These are phyloP conservation scores for Paedocypris micromegethes DNA, from an alignment of 2,797 vertebrate species.

Conservation along the genomic window DNA sequence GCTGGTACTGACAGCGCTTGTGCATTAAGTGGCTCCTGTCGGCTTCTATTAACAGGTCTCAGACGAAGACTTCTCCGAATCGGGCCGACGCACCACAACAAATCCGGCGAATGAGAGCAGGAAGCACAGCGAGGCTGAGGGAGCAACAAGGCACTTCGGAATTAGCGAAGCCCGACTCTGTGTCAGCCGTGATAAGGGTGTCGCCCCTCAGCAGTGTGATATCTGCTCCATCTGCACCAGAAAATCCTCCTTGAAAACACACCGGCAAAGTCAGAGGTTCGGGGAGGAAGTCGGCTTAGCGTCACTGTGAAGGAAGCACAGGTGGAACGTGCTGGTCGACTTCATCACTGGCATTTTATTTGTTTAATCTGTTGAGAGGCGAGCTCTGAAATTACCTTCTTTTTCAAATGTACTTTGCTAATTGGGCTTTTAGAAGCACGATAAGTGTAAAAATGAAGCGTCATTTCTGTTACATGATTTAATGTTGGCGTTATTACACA, in stretches of 20 bases:
- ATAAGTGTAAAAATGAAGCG: no score
- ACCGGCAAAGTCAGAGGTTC: constrained; percentile 48
- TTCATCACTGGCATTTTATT: no score
- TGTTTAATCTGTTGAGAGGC: no score
- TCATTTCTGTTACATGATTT: no score
- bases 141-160: constrained; percentile 21
- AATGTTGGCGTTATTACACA: no score
- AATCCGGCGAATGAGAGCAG: constrained; percentile 11
- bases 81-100: neutral
- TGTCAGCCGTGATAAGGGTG: constrained; percentile 46
- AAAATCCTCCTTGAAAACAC: constrained; percentile 46
- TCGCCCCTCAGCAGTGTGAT: constrained; percentile 38
- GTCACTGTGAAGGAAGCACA: neutral
- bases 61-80: neutral
- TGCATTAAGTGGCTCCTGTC: constrained; percentile 17
- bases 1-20: constrained; percentile 20
- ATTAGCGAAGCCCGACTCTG: constrained; percentile 39
- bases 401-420: no score
- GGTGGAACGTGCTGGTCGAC: neutral
- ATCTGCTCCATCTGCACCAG: constrained; percentile 50
- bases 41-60: constrained; percentile 27
- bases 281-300: constrained; percentile 14
- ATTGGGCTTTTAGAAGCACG: no score
- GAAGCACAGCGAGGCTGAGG: constrained; percentile 25
- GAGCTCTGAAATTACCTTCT: no score